phyloP scores from a whole-genome alignment of 2,888 invertebrate genomes.

The Lochmaea crataegi region DNA sequence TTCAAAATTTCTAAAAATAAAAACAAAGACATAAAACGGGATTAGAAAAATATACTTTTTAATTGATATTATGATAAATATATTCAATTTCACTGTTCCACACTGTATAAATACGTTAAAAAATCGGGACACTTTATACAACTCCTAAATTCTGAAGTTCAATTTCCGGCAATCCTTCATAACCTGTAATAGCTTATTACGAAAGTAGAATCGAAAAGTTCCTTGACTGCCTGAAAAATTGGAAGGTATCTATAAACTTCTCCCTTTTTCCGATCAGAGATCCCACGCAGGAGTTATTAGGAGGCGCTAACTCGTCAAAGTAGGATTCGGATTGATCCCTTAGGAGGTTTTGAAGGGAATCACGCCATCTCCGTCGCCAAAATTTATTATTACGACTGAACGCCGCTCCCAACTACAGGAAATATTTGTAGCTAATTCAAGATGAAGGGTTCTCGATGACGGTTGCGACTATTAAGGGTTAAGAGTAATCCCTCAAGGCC shows the following conservation, averaged over 20 bases:
- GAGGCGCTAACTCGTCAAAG: conserved; percentile 45
- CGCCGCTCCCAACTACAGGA: conserved; percentile 15
- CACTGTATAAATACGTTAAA: background rate
- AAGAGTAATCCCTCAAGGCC: background rate
- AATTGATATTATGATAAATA: no score
- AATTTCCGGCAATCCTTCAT: conserved; percentile 8
- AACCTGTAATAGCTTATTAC: conserved; percentile 3
- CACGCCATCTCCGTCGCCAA: conserved; percentile 17
- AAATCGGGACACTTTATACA: no score
- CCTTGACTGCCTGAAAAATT: conserved; percentile 5
- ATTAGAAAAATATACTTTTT: no score
- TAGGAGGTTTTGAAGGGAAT: conserved; percentile 23
- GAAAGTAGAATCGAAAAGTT: background rate
- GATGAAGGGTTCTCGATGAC: conserved; percentile 24
- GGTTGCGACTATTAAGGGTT: conserved; percentile 5
- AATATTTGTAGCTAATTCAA: conserved; percentile 33
- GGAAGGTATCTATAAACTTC: conserved; percentile 13
- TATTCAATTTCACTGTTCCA: background rate
- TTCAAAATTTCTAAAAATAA: background rate
- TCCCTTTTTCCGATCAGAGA: conserved; percentile 19
- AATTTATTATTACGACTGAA: conserved; percentile 34
- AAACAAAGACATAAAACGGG: no score
- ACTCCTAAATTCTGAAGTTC: background rate
- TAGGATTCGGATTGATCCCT: conserved; percentile 38
- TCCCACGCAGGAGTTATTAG: conserved; percentile 37